Conservation (phyloP, 2,797 vertebrate species). For the Malacoraja senta region DNA sequence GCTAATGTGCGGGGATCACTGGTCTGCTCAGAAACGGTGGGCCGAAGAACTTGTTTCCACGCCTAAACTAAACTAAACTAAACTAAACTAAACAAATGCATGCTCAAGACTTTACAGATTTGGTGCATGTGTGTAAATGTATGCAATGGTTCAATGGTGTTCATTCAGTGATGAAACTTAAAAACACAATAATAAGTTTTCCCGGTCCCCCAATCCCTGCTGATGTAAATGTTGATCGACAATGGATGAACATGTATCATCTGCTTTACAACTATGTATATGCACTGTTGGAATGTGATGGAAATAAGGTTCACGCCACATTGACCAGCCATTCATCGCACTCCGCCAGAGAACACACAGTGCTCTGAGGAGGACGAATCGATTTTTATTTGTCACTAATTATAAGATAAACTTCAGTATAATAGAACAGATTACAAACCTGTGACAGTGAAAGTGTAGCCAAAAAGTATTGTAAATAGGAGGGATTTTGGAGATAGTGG, state of each 20-base stretch:
- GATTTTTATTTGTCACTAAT: background rate
- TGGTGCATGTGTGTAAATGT: background rate
- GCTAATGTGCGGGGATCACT: too few species aligned
- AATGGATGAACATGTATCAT: background rate
- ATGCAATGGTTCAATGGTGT: background rate
- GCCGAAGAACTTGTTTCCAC: too few species aligned
- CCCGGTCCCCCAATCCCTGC: too few species aligned
- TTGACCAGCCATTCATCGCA: background rate
- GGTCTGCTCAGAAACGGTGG: too few species aligned
- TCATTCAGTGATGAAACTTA: background rate
- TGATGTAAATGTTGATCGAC: background rate
- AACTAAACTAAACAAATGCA: too few species aligned
- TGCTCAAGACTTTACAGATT: background rate
- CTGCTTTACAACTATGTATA: too few species aligned
- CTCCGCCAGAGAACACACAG: background rate
- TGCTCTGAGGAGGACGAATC: background rate
- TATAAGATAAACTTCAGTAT: background rate
- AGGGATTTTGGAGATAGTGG: too few species aligned
- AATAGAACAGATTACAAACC: background rate
- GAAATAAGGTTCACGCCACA: background rate
- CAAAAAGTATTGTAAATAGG: background rate
- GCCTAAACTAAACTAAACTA: too few species aligned
- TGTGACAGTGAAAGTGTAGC: background rate
- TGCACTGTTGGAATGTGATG: background rate
- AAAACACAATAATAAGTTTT: background rate